Evolutionary conservation across 2,797 vertebrate species (phyloP).

Genomic region (Anableps anableps): DNA sequence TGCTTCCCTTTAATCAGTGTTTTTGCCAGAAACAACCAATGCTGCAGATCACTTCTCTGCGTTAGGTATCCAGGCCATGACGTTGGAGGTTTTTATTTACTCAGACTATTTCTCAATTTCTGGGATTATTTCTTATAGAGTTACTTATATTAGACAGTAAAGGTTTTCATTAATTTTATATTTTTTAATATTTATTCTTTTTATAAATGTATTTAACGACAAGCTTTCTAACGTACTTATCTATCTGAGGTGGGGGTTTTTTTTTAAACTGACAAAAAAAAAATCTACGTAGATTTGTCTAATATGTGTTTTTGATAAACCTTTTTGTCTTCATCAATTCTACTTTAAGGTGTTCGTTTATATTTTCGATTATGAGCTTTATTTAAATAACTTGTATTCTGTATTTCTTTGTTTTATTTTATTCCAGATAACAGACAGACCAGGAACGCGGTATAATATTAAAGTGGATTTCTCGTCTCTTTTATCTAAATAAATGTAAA

Average conservation of each 20-base stretch:
- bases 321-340: neutral
- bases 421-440: neutral
- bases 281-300: neutral
- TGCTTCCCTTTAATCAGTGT: conserved; percentile 16
- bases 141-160: neutral
- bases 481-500: conserved; percentile 16
- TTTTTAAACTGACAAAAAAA: neutral
- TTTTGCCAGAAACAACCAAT: conserved; percentile 44
- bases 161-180: neutral
- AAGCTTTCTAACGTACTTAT: neutral
- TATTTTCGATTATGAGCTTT: neutral
- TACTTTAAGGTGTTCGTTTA: neutral
- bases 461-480: neutral
- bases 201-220: neutral
- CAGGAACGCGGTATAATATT: neutral
- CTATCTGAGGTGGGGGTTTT: neutral
- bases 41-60: conserved; percentile 36
- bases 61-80: conserved; percentile 38
- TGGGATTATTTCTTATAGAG: neutral
- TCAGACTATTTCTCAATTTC: neutral
- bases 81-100: conserved; percentile 22
- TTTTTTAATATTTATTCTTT: neutral
- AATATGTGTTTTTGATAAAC: neutral
- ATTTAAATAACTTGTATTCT: neutral
- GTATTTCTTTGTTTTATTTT: neutral